Evolutionary conservation across 2,797 vertebrate species (phyloP).

Genomic region (Otolemur crassicaudatus): DNA sequence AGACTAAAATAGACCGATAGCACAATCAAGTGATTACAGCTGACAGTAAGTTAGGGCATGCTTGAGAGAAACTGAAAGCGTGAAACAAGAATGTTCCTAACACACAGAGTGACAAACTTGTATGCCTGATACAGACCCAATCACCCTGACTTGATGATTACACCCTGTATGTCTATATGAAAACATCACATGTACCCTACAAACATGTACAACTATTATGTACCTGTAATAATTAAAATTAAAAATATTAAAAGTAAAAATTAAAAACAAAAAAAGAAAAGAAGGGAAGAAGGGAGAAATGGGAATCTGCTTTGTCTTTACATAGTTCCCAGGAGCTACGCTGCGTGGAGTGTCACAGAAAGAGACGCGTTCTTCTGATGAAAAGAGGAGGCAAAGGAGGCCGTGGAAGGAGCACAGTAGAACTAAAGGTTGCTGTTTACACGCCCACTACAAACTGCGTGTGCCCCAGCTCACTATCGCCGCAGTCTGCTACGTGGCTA

Average conservation of each 20-base stretch:
- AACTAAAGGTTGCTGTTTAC: accelerated
- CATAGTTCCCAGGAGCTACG: neutral
- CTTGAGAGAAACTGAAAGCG: neutral
- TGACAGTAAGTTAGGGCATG: neutral
- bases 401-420: accelerated
- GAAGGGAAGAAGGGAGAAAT: neutral
- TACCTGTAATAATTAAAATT: neutral
- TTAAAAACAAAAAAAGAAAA: neutral
- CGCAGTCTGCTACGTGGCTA: accelerated
- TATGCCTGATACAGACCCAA: neutral
- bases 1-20: neutral
- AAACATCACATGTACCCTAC: neutral
- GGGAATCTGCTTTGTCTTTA: too few relatives aligned
- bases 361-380: accelerated
- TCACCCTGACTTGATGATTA: neutral
- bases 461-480: accelerated
- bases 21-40: neutral
- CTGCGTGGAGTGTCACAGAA: accelerated
- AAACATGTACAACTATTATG: neutral
- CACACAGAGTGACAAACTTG: neutral
- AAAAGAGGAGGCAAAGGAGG: too few relatives aligned
- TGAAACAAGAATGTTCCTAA: neutral
- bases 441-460: too few relatives aligned
- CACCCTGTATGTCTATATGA: neutral
- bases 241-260: neutral